Conservation (phyloP, 2,888 invertebrate species). For the Priocnemis perturbator region DNA sequence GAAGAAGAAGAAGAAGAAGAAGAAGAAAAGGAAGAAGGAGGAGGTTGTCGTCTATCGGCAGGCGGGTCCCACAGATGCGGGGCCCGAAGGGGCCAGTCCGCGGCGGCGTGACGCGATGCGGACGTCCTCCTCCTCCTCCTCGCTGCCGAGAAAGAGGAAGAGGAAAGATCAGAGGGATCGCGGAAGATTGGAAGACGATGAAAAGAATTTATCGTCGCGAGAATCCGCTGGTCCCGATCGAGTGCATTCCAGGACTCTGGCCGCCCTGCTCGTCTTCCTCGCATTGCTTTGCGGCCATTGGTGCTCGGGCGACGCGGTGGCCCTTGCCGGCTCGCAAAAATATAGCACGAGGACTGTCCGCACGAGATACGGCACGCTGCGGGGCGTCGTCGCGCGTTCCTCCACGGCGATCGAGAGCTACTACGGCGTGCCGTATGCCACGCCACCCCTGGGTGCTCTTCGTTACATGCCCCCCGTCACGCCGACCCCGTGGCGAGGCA, state of each 20-base stretch:
- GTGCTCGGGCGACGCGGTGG: conserved; percentile 61
- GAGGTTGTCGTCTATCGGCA: conserved; percentile 35
- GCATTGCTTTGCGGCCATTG: conserved; percentile 54
- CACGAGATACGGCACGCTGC: conserved; percentile 92
- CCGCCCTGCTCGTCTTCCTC: conserved; percentile 56
- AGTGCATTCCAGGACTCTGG: conserved; percentile 49
- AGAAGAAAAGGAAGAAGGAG: too few relatives aligned
- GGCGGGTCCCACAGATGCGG: conserved; percentile 72
- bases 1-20: too few relatives aligned
- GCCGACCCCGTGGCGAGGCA: conserved; percentile 90
- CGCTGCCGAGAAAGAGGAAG: conserved; percentile 62
- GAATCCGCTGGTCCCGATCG: not conserved
- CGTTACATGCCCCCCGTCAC: conserved; percentile 97
- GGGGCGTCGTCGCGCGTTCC: conserved; percentile 89
- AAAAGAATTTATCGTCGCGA: conserved; percentile 28
- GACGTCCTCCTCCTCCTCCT: conserved; percentile 71
- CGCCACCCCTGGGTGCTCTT: conserved; percentile 91
- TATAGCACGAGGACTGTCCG: conserved; percentile 89
- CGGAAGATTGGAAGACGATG: conserved; percentile 46
- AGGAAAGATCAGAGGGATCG: conserved; percentile 42
- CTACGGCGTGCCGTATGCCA: conserved; percentile 95
- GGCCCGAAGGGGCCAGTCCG: conserved; percentile 70
- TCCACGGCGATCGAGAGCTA: conserved; percentile 94
- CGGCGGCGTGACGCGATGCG: conserved; percentile 75
- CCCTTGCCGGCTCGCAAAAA: conserved; percentile 81